A percentile compares a stretch with the other conserved stretches of the same genome.
These are phyloP conservation scores for Drosophila meridionalis DNA, from an alignment of 2,888 invertebrate species.

Conservation along the genomic window DNA sequence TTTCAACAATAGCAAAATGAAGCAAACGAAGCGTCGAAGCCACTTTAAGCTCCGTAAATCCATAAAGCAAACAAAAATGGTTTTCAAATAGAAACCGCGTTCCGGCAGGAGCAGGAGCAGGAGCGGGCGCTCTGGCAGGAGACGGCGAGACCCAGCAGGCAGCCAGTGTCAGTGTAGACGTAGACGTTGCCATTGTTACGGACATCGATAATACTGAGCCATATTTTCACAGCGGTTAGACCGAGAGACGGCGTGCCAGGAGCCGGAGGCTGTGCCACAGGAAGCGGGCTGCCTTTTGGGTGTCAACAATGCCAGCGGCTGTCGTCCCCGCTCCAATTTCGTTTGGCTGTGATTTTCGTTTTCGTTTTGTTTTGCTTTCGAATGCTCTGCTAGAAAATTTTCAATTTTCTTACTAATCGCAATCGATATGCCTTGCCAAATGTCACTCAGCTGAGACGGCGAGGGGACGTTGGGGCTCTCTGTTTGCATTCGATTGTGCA, in stretches of 20 bases:
- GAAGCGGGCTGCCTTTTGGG: constrained; percentile 57
- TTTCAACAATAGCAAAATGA: constrained; percentile 80
- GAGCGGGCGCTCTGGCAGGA: not conserved
- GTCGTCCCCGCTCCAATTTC: constrained; percentile 37
- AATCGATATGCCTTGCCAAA: constrained; percentile 80
- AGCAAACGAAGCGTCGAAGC: constrained; percentile 82
- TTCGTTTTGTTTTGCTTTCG: constrained; percentile 34
- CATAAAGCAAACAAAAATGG: constrained; percentile 84
- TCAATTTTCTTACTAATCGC: constrained; percentile 78
- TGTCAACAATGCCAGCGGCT: constrained; percentile 72
- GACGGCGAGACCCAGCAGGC: constrained; percentile 8
- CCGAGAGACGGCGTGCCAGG: constrained; percentile 34
- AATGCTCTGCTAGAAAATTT: constrained; percentile 70
- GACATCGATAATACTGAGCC: constrained; percentile 72
- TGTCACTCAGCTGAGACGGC: constrained; percentile 62
- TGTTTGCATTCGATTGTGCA: constrained; percentile 68
- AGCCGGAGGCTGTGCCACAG: not conserved
- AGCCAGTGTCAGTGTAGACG: constrained; percentile 7
- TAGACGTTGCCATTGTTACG: constrained; percentile 71
- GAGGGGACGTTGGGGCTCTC: constrained; percentile 17
- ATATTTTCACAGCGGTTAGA: constrained; percentile 72
- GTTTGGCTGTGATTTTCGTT: constrained; percentile 67
- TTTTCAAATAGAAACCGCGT: constrained; percentile 79
- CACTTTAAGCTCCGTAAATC: constrained; percentile 84
- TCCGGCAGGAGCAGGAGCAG: constrained; percentile 21